Evolutionary conservation across 1,140 invertebrate genomes (phyloP).

Genomic region (Anadara kagoshimensis): DNA sequence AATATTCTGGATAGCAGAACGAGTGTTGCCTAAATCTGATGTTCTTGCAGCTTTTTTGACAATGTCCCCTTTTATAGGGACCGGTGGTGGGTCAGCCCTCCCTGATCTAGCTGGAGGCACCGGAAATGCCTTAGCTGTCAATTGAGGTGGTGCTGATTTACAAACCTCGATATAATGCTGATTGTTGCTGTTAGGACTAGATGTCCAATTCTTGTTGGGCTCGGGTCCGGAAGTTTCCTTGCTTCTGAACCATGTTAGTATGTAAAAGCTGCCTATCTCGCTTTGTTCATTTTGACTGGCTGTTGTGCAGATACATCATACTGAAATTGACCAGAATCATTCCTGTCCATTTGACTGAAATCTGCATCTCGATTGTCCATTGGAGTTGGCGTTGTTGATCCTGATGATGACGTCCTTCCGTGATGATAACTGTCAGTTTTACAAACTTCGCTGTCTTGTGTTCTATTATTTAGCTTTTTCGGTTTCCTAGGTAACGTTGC

Average conservation of each 20-base stretch:
- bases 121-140: conserved; percentile 33
- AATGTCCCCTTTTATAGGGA: neutral
- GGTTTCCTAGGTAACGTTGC: conserved; percentile 50
- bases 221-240: neutral
- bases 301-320: conserved; percentile 30
- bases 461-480: conserved; percentile 29
- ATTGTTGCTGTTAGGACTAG: no score
- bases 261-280: conserved; percentile 54
- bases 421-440: conserved; percentile 24
- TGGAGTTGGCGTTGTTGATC: conserved; percentile 36
- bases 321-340: conserved; percentile 29
- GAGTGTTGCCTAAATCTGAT: neutral
- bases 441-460: conserved; percentile 41
- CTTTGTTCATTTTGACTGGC: conserved; percentile 44
- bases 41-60: neutral
- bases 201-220: no score
- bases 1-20: conserved; percentile 10
- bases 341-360: conserved; percentile 27
- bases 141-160: conserved; percentile 24
- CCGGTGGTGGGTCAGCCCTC: neutral
- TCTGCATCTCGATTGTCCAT: conserved; percentile 38
- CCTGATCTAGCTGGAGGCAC: conserved; percentile 9
- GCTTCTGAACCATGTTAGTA: conserved; percentile 34
- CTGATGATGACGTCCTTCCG: conserved; percentile 24
- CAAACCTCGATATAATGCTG: conserved; percentile 28